Evolutionary conservation across 2,113 vertebrate species (phyloP), one percentile per base, ranked within the genome.

Genomic region (Dryoscopus gambensis): DNA sequence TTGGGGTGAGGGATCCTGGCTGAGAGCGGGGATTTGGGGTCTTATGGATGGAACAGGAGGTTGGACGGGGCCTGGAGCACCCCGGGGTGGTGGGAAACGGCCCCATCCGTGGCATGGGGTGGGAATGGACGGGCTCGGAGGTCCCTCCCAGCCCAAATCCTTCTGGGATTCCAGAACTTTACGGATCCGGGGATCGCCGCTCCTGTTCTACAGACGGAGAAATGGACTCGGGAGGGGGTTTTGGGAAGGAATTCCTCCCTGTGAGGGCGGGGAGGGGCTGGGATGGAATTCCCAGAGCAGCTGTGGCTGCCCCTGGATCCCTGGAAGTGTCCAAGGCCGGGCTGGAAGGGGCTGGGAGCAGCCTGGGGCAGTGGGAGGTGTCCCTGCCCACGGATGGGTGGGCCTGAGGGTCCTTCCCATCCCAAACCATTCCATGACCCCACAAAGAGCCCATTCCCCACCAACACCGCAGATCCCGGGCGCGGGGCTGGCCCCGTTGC

Each of bases 401-500:
- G 27, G 80, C 4, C 30, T n/a, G 10, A 5, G 14, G 44, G 3
- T 46, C 20, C 27, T 11, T 52, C 24, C 47, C 40, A 33, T 12
- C 49, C 69, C 69, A 46, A 55, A 33, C 8, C 22, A 8, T 23
- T 23, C 69, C n/a, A 4, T 2, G 6, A 39, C 33, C 28, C 68
- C 15, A 13, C 0, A 3, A 28, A 7, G 24, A 70, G 5, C 62
- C 50, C 17, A 0, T 50, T 73, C 33, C 27, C 52, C 67, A 12
- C 13, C n/a, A 7, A 9, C 65, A 2, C 40, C 3, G 0, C 50
- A 11, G 21, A 1, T 8, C 46, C 69, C 2, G 3, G n/a, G 13
- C 0, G 3, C 0, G 2, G 77, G 17, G n/a, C 39, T 35, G 49
- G 20, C 24, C 42, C 16, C 9, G 2, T 1, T 11, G 24, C 25